phyloP scores from a whole-genome alignment of 2,888 invertebrate genomes.

The Chironomus riparius region DNA sequence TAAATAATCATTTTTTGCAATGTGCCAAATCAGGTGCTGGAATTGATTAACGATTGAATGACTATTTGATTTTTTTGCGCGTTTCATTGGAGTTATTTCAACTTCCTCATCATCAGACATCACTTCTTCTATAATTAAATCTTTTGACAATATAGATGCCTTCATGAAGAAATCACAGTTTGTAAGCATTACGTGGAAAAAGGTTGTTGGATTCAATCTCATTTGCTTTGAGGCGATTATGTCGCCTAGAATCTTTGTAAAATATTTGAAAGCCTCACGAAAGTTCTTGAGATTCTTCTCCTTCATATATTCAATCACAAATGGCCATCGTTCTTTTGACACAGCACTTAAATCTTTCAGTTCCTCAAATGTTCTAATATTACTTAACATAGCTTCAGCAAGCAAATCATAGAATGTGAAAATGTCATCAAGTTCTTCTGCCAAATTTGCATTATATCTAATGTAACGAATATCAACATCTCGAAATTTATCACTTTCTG shows the following conservation, averaged over 20 bases:
- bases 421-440: conserved; percentile 32
- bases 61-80: not conserved
- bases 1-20: conserved; percentile 14
- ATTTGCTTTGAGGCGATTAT: not conserved
- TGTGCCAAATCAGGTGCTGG: conserved; percentile 13
- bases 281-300: not conserved
- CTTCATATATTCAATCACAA: not conserved
- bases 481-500: conserved; percentile 33
- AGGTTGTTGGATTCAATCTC: not conserved
- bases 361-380: not conserved
- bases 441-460: conserved; percentile 33
- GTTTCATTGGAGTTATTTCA: not conserved
- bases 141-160: not conserved
- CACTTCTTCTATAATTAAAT: not conserved
- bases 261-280: not conserved
- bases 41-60: not conserved
- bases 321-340: not conserved
- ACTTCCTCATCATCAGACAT: not conserved
- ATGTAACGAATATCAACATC: conserved; percentile 35
- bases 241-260: not conserved
- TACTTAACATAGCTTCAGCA: not conserved
- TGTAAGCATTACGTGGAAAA: conserved; percentile 2
- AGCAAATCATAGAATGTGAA: conserved; percentile 35
- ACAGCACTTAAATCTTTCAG: not conserved
- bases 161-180: conserved; percentile 3